Conservation (phyloP, 2,113 vertebrate genomes). For the Actenoides lindsayi region DNA sequence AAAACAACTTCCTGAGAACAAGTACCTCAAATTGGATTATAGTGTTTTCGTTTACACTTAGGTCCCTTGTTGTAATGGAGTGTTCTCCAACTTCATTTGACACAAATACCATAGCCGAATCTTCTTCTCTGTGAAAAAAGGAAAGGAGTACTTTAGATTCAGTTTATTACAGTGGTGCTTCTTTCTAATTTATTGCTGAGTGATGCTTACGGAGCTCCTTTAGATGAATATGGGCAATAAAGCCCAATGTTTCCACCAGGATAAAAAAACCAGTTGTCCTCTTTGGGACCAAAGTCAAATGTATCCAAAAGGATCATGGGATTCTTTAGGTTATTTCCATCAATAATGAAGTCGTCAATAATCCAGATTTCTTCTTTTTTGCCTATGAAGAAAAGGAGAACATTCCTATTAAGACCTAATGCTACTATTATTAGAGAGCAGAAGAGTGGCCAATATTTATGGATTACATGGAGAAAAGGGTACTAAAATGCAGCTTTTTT, state of each 20-base stretch:
- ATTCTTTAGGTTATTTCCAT: slow-evolving; percentile 90
- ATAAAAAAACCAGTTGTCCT: slow-evolving; percentile 95
- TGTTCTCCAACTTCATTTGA: slow-evolving; percentile 96
- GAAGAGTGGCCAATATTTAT: not conserved
- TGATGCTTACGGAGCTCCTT: slow-evolving; percentile 87
- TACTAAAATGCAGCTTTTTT: not conserved
- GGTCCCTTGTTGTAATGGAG: slow-evolving; percentile 93
- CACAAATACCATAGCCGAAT: slow-evolving; percentile 97
- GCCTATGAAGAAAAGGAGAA: slow-evolving; percentile 76
- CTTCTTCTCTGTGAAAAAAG: slow-evolving; percentile 85
- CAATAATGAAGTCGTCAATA: slow-evolving; percentile 95
- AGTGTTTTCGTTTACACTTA: slow-evolving; percentile 95
- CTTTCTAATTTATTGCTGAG: not conserved
- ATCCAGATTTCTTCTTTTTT: slow-evolving; percentile 99
- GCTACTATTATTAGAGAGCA: not conserved
- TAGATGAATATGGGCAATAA: slow-evolving; percentile 95
- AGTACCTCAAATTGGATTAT: slow-evolving; percentile 97
- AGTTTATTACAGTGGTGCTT: not conserved
- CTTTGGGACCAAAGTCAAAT: slow-evolving; percentile 91
- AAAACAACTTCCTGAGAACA: slow-evolving; percentile 4
- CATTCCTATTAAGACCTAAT: not conserved
- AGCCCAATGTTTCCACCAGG: slow-evolving; percentile 95
- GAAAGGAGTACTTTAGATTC: not conserved
- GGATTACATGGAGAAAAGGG: not conserved
- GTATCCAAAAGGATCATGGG: slow-evolving; percentile 87